phyloP scores from a whole-genome alignment of 2,888 invertebrate species.

The Hyalella azteca region DNA sequence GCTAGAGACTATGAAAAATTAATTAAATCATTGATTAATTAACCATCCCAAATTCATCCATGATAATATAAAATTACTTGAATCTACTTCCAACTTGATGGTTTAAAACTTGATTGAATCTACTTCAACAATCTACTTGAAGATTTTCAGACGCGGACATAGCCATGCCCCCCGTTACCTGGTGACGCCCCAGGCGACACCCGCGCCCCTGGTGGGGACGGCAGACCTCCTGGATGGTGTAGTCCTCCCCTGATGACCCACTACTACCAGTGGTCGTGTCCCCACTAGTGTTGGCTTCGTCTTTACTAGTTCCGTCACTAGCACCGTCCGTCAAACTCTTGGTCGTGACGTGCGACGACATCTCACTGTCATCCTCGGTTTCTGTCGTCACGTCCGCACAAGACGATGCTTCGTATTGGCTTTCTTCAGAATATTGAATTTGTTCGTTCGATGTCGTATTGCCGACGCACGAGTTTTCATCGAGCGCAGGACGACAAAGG shows the following conservation, averaged over 20 bases:
- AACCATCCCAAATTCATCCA: too few species aligned
- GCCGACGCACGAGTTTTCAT: too few species aligned
- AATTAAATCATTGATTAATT: too few species aligned
- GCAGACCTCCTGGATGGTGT: constrained; percentile 24
- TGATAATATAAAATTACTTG: too few species aligned
- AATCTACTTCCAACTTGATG: too few species aligned
- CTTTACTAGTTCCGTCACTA: not conserved
- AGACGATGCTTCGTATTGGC: not conserved
- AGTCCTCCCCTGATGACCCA: constrained; percentile 17
- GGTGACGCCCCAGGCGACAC: not conserved
- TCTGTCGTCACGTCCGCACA: not conserved
- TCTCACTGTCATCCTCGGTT: not conserved
- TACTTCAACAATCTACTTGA: too few species aligned
- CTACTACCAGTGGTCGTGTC: not conserved
- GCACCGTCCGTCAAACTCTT: not conserved
- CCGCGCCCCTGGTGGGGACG: not conserved
- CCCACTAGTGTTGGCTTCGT: not conserved
- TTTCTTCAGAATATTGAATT: not conserved
- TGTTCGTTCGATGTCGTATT: too few species aligned
- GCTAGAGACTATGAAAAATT: too few species aligned
- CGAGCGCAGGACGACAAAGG: too few species aligned
- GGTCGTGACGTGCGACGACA: not conserved
- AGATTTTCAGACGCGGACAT: too few species aligned
- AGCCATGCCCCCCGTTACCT: not conserved
- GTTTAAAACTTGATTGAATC: too few species aligned